Evolutionary conservation across 2,888 invertebrate species (phyloP).

Genomic region (Limnephilus lunatus): DNA sequence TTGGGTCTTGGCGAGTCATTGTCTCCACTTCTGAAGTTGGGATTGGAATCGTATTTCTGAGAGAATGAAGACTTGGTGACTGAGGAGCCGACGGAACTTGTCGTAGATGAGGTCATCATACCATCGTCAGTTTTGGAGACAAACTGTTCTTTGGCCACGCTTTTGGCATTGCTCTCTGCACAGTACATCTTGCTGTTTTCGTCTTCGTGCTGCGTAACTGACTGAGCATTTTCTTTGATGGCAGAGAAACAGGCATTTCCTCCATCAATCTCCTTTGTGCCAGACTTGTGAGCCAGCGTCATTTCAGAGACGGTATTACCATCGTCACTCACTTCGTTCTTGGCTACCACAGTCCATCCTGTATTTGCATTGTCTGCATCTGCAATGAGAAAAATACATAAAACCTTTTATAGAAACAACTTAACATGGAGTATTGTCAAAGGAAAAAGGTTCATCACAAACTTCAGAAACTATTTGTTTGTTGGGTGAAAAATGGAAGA

Average conservation of each 20-base stretch:
- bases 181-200: constrained; percentile 73
- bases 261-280: constrained; percentile 80
- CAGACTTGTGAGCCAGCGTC: constrained; percentile 81
- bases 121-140: constrained; percentile 74
- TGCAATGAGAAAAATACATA: constrained; percentile 68
- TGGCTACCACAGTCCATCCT: constrained; percentile 83
- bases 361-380: constrained; percentile 76
- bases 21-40: constrained; percentile 5
- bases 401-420: not conserved
- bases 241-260: constrained; percentile 82
- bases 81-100: constrained; percentile 70
- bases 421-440: not conserved
- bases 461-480: not conserved
- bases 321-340: constrained; percentile 80
- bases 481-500: not conserved
- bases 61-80: constrained; percentile 55
- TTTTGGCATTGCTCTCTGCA: constrained; percentile 72
- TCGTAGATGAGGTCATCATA: constrained; percentile 71
- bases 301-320: constrained; percentile 81
- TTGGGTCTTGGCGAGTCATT: not conserved
- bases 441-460: not conserved
- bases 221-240: constrained; percentile 79
- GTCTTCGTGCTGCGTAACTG: constrained; percentile 74
- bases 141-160: constrained; percentile 73
- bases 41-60: constrained; percentile 55